Evolutionary conservation across 2,797 vertebrate species (phyloP).

Genomic region (Propithecus deckenii): DNA sequence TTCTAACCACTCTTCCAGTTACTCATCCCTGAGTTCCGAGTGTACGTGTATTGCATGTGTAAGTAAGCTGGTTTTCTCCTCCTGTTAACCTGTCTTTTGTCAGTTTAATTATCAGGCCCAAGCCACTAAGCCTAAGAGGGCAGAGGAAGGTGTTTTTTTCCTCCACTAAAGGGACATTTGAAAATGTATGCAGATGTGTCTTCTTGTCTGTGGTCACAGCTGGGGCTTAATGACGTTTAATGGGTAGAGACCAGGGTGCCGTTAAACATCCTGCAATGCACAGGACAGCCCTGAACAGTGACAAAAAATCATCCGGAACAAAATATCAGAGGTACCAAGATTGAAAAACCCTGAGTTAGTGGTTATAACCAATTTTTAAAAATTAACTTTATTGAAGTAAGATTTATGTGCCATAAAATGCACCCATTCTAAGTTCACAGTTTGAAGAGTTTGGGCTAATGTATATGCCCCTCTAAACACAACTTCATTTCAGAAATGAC

Average conservation of each 20-base stretch:
- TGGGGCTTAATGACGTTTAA: neutral
- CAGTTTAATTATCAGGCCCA: neutral
- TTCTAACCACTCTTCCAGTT: neutral
- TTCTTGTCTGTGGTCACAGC: neutral
- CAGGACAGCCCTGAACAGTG: too few relatives aligned
- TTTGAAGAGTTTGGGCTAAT: neutral
- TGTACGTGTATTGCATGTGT: accelerated
- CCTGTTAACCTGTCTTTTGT: neutral
- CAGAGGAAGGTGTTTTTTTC: neutral
- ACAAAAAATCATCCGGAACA: neutral
- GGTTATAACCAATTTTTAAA: neutral
- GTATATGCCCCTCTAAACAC: accelerated
- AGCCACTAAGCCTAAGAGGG: too few relatives aligned
- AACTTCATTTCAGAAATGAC: neutral
- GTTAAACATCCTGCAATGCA: too few relatives aligned
- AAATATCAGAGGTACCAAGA: accelerated
- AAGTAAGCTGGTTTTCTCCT: neutral
- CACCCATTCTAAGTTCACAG: neutral
- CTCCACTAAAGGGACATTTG: neutral
- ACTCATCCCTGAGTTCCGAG: neutral
- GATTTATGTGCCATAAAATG: neutral
- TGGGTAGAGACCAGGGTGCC: neutral
- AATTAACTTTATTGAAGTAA: neutral
- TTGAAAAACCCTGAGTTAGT: neutral
- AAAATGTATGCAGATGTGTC: neutral